Base-by-base conservation (phyloP, 2,888 invertebrate genomes). In the Pyrrhia umbra region DNA sequence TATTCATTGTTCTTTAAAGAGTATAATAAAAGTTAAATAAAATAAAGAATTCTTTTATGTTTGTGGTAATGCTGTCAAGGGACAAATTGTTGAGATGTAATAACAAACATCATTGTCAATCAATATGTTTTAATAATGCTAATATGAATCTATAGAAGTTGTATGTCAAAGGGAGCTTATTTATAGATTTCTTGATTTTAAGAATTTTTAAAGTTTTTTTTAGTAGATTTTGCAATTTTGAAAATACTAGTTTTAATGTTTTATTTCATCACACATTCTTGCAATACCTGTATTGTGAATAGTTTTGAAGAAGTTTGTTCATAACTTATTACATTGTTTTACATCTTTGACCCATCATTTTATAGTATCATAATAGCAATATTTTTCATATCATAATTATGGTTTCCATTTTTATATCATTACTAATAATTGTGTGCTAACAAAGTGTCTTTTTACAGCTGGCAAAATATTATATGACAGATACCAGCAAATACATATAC, bases 381-480 rank as follows among this genome's bases (percentile, higher is more conserved):
- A 16, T 21, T 9, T 13, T 2, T 50, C 21, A 47, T 34, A 10
- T 27, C 16, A 46, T 56, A 21, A 56, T 49, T 15, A 43, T 42
- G 27, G 6, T 59, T 39, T 50, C 20, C 23, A 18, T 47, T 39
- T 43, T 47, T 21, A 9, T 78, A 77, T 60, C 40, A 68, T 62
- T 42, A 77, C 68, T 80, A 80, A 80, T 80, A 51, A 21, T 65
- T 74, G 57, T 71, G 77, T 80, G 75, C 79, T 80, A 80, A 80
- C 82, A 69, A 40, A 51, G 46, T 71, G 47, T 83, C 88, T 88
- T 87, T 90, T 91, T 90, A 85, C 95, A 96, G 96, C 96, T 88
- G 95, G 95, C 75, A 92, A 95, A 85, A 95, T 95, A 76, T 92
- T 96, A 73, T 96, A 96, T 92, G 94, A 96, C 82, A 93, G 96